Base-by-base conservation (phyloP, 2,797 vertebrate genomes). In the Rhinella marina region DNA sequence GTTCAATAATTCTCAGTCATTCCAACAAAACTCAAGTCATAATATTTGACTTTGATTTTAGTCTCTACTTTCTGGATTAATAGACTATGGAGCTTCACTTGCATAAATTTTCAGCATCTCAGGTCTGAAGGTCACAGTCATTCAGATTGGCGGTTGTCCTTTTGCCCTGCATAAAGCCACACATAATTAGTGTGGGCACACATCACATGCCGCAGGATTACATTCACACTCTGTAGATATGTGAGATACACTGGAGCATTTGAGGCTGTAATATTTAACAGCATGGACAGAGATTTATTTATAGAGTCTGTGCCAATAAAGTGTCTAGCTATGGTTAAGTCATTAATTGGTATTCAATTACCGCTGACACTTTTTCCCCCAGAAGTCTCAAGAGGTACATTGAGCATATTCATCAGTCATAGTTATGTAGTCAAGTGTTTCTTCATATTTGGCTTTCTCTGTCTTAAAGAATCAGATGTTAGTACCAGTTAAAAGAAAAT, bases 341-440 rank as follows among this genome's bases (percentile, higher is more conserved):
- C 66, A 87, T 87, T 87, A 87, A 87, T 87, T 87, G 79, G 66
- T 57, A 87, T 81, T 87, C 78, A 73, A 80, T 80, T 86, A 86
- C 76, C 50, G 72, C 48, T 80, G 62, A 72, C 62, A 70, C 80
- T 86, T 86, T 86, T 85, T 61, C 54, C 64, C 77, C 64, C 77
- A 79, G 77, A 86, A 86, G 62, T 70, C 62, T 86, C 61, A 75
- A 73, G 78, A 82, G 86, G 79, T 87, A 25, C 85, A 68, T 68
- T 81, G 62, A 86, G 81, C 77, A 19, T 70, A 80, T 86, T 86
- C 85, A 86, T 86, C 85, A 86, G 50, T 70, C 76, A 70, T 80
- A 80, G 50, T 86, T 80, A 86, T 57, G 77, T 66, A 72, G 85
- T 80, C 62, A 81, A 79, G 62, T 86, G 85, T 79, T 86, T 81